Evolutionary conservation across 2,113 vertebrate genomes (phyloP), one percentile per base, ranked within the genome.

Genomic region (Mustela lutreola): DNA sequence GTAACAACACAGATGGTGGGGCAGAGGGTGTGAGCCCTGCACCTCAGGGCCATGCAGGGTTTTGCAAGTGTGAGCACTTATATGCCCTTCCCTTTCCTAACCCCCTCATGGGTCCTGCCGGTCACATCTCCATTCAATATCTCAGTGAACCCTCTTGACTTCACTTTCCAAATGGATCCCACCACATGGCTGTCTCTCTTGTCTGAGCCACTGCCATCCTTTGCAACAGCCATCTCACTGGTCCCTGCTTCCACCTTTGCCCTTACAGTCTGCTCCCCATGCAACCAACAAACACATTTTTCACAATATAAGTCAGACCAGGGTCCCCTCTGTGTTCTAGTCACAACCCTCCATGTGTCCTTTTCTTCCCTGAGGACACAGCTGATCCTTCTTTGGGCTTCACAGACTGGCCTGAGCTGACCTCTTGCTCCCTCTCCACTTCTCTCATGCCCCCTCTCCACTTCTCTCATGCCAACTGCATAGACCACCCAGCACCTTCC

Each of bases 321-420:
- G 12, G 7, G 1, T 11, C 18, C 33, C 26, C 48, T n/a, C 31
- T 73, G 5, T 18, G 26, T 22, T 65, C 14, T 19, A n/a, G 9
- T 65, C 48, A 15, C 4, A 36, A 21, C 45, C 15, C 0, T 14
- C 2, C 31, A 28, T 28, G 3, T 21, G 48, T 11, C 9, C 39
- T 56, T 28, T 3, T 12, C 24, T 33, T 75, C 21, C 28, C 12
- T 4, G 2, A 83, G 9, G 36, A 36, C 14, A 33, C 67, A 84
- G 39, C 63, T 2, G 1, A 33, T 36, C 48, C 31, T 48, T 7
- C 11, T 0, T 0, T 1, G 11, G 45, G 9, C 15, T 39, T 81
- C 24, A 18, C 1, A 0, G 26, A 39, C 42, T 7, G 15, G 5
- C 11, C 15, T 19, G n/a, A 2, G 4, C 65, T 28, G 9, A 56